These are phyloP conservation scores for Mormyrops boulengeri DNA, from an alignment of 2,797 vertebrate genomes.

Conservation along the genomic window DNA sequence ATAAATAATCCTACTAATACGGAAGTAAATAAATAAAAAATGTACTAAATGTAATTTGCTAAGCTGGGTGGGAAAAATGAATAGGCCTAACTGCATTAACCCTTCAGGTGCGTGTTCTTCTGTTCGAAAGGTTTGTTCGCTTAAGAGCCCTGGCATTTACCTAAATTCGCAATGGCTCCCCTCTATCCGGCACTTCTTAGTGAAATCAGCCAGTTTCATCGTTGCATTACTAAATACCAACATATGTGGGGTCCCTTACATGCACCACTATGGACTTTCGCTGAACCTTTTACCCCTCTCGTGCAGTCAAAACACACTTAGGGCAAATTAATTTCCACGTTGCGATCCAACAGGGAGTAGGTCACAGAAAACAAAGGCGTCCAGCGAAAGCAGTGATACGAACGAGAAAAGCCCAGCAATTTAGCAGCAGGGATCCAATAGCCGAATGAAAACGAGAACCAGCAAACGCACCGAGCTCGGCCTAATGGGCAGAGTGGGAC, in stretches of 20 bases:
- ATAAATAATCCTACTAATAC: neutral
- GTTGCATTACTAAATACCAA: neutral
- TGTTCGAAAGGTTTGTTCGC: neutral
- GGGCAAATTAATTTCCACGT: neutral
- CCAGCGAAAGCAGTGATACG: neutral
- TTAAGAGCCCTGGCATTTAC: neutral
- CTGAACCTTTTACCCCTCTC: neutral
- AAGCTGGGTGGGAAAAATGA: neutral
- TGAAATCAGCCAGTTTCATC: neutral
- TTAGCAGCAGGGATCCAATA: neutral
- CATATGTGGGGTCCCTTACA: neutral
- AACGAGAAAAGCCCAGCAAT: neutral
- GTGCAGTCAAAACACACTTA: constrained; percentile 5
- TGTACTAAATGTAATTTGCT: neutral
- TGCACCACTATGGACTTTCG: neutral
- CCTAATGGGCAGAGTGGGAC: neutral
- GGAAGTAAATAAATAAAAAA: neutral
- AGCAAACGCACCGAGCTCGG: neutral
- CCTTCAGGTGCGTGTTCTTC: neutral
- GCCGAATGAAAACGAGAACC: neutral
- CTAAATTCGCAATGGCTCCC: neutral
- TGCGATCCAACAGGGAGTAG: neutral
- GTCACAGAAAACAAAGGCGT: neutral
- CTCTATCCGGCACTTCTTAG: neutral
- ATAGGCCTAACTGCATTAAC: neutral